Conservation (phyloP, 2,113 vertebrate genomes). For the Isichthys henryi region DNA sequence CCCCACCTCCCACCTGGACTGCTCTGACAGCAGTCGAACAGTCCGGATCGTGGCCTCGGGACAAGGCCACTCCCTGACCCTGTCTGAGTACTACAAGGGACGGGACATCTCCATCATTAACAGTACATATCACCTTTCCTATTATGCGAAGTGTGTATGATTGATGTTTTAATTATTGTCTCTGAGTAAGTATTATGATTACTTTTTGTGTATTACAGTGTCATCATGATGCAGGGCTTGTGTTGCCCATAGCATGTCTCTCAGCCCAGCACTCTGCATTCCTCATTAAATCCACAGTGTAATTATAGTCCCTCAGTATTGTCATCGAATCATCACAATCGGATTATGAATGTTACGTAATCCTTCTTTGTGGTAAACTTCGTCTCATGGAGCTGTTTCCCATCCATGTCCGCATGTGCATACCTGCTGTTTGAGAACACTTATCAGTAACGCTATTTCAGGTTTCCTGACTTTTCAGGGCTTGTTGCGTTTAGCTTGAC, state of each 20-base stretch:
- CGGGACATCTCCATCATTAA: conserved; percentile 86
- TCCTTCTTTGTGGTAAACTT: background rate
- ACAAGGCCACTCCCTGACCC: conserved; percentile 76
- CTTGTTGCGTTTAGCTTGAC: background rate
- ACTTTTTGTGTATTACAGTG: background rate
- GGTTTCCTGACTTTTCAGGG: background rate
- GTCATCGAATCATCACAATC: background rate
- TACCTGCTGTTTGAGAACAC: background rate
- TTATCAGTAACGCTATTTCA: background rate
- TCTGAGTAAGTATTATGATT: background rate
- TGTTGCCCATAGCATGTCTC: background rate
- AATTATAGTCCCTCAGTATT: conserved; percentile 1
- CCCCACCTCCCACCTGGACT: conserved; percentile 77
- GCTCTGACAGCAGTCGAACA: conserved; percentile 82
- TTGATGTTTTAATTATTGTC: background rate
- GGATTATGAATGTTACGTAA: background rate
- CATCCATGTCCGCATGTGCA: background rate
- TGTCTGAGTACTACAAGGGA: conserved; percentile 89
- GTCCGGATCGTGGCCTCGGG: conserved; percentile 84
- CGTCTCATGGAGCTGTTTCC: background rate
- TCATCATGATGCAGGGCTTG: background rate
- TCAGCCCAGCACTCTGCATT: background rate
- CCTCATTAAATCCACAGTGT: background rate
- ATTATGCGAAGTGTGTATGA: background rate
- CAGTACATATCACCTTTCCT: conserved; percentile 58